Conservation (phyloP, 2,888 invertebrate species). For the Carabus problematicus region DNA sequence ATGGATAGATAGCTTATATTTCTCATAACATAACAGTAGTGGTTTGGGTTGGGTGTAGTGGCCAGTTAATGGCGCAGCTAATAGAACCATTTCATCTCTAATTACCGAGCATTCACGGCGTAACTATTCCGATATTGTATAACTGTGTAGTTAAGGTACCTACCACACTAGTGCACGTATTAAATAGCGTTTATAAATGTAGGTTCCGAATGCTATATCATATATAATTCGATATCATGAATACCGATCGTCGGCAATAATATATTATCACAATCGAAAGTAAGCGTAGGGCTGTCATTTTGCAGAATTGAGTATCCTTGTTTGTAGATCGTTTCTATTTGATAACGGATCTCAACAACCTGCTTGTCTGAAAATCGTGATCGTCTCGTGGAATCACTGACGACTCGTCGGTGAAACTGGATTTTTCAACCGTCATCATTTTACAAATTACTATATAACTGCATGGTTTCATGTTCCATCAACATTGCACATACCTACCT, state of each 20-base stretch:
- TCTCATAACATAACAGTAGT: too few relatives aligned
- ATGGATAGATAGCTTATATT: too few relatives aligned
- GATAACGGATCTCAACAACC: conserved; percentile 38
- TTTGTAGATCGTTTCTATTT: conserved; percentile 38
- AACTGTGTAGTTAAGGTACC: too few relatives aligned
- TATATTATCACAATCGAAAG: conserved; percentile 41
- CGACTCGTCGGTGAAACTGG: not conserved
- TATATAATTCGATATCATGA: conserved; percentile 37
- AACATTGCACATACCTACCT: too few relatives aligned
- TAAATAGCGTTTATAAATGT: not conserved
- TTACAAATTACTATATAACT: too few relatives aligned
- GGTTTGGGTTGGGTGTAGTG: too few relatives aligned
- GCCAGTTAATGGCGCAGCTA: too few relatives aligned
- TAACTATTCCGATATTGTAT: too few relatives aligned
- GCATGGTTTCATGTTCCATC: too few relatives aligned
- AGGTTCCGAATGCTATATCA: conserved; percentile 8
- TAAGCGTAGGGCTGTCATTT: conserved; percentile 40
- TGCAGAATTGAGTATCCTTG: conserved; percentile 39
- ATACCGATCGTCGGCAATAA: conserved; percentile 37
- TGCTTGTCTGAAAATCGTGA: conserved; percentile 23
- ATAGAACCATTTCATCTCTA: too few relatives aligned
- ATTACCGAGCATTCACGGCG: too few relatives aligned
- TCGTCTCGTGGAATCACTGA: conserved; percentile 7
- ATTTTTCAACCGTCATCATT: too few relatives aligned
- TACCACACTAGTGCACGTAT: not conserved